Percentiles rank a stretch among this genome's conserved stretches.
phyloP scores from a whole-genome alignment of 2,113 vertebrate species.

The Trogon surrucura region DNA sequence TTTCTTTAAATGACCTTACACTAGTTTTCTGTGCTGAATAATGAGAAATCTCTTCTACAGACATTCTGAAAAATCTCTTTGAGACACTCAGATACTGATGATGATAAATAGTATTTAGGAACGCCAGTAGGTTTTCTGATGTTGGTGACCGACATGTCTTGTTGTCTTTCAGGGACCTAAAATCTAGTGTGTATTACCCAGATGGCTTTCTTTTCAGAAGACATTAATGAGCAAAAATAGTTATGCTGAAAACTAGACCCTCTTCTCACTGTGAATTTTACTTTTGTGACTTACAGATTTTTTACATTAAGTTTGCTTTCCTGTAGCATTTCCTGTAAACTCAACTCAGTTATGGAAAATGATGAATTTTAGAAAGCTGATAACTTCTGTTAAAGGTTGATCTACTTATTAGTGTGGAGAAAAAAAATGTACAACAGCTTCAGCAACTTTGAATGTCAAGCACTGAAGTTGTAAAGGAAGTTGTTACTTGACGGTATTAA shows the following conservation, averaged over 20 bases:
- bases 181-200: neutral
- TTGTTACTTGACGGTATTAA: neutral
- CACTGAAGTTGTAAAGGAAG: neutral
- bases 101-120: neutral
- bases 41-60: neutral
- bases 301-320: neutral
- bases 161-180: neutral
- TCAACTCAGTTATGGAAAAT: neutral
- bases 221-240: neutral
- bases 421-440: neutral
- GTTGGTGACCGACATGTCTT: neutral
- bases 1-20: neutral
- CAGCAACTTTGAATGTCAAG: neutral
- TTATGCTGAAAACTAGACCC: neutral
- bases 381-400: neutral
- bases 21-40: neutral
- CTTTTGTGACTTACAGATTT: neutral
- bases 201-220: neutral
- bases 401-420: neutral
- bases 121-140: neutral
- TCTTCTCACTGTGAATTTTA: neutral
- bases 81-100: neutral
- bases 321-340: neutral
- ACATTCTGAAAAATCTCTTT: neutral
- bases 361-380: neutral